Percentiles rank a stretch among this genome's conserved stretches.
phyloP scores from a whole-genome alignment of 2,797 vertebrate genomes.

The Huso huso region DNA sequence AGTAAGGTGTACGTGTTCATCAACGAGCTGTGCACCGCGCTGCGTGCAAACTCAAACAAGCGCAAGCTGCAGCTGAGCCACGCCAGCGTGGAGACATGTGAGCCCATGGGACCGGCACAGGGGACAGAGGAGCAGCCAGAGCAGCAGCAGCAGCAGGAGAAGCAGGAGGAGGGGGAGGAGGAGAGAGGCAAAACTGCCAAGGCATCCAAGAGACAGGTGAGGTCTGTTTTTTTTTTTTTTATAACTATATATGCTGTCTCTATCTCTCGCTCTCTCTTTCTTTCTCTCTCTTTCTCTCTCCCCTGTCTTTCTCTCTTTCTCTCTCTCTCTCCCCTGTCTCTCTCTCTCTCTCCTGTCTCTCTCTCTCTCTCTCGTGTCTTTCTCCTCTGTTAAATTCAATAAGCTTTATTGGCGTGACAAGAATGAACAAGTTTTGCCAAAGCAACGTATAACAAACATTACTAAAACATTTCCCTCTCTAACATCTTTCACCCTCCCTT shows the following conservation, averaged over 20 bases:
- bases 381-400: no score
- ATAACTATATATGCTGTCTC: no score
- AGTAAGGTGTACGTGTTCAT: conserved; percentile 81
- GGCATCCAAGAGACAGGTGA: conserved; percentile 58
- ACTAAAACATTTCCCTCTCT: no score
- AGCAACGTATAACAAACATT: no score
- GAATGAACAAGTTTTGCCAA: no score
- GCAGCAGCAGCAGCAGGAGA: conserved; percentile 14
- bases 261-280: neutral
- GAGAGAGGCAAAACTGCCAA: conserved; percentile 35
- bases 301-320: neutral
- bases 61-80: conserved; percentile 35
- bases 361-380: neutral
- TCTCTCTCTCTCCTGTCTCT: neutral
- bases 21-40: conserved; percentile 79
- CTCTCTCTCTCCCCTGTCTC: neutral
- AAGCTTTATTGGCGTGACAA: no score
- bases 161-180: conserved; percentile 12
- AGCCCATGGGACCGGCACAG: conserved; percentile 3
- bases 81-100: neutral
- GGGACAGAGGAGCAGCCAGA: conserved; percentile 26
- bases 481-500: no score
- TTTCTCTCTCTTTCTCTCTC: neutral
- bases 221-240: neutral
- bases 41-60: conserved; percentile 66